Evolutionary conservation across 1,140 invertebrate genomes (phyloP).

Genomic region (Sarcophaga peregrina): DNA sequence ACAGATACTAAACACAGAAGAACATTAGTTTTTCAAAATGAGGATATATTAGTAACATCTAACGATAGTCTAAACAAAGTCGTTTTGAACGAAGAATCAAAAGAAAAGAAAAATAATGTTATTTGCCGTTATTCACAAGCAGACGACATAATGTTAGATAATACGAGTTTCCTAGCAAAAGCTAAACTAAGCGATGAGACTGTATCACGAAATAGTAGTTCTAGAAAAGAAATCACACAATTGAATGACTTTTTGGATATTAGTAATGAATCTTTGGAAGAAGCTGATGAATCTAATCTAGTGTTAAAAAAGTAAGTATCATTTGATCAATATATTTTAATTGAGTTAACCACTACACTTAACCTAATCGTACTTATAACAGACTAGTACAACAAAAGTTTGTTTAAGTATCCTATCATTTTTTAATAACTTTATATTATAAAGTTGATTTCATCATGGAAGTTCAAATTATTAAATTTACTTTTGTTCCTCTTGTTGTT

Average conservation of each 20-base stretch:
- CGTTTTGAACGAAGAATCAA: not conserved
- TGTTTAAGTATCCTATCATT: too few species aligned
- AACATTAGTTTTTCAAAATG: constrained; percentile 21
- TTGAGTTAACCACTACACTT: too few species aligned
- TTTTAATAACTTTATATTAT: too few species aligned
- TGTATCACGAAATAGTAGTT: not conserved
- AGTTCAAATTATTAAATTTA: too few species aligned
- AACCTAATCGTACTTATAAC: too few species aligned
- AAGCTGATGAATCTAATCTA: not conserved
- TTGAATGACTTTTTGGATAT: not conserved
- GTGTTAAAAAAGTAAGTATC: too few species aligned
- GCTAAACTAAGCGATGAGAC: constrained; percentile 43
- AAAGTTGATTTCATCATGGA: too few species aligned
- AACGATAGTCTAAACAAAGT: not conserved
- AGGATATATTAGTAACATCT: not conserved
- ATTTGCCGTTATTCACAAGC: not conserved
- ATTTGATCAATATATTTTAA: too few species aligned
- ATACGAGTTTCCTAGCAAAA: constrained; percentile 37
- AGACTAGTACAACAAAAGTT: too few species aligned
- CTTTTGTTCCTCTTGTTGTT: too few species aligned
- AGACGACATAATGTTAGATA: constrained; percentile 34
- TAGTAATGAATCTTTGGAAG: not conserved
- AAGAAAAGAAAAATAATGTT: not conserved
- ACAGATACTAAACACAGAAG: not conserved
- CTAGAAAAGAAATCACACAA: not conserved